Base-by-base conservation (phyloP, 2,113 vertebrate genomes). In the Tetraodon nigroviridis region DNA sequence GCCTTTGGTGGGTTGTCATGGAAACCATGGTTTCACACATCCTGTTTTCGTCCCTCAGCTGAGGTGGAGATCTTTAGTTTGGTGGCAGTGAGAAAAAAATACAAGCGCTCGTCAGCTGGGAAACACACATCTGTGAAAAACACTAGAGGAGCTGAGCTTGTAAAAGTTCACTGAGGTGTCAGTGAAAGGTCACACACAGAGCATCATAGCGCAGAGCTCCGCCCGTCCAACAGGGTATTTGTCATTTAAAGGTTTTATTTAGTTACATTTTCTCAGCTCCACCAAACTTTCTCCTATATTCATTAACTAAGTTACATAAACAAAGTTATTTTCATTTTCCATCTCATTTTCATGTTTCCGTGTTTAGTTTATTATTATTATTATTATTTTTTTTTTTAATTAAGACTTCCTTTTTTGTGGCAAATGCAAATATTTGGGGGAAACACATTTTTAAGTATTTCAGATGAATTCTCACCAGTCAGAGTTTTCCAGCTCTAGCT, bases 21-120 rank as follows among this genome's bases (percentile, higher is more conserved):
- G 64, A 76, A 81, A 46, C 10, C 37, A 20, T 18, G 17, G 24
- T 6, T 49, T 10, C 44, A 17, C 15, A 46, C n/a, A 17, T 37
- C 32, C 44, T 46, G 19, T 51, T 51, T 21, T 5, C 12, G 20
- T 47, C 3, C 2, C 18, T 37, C 22, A 41, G 2, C 4, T 32
- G 18, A n/a, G 32, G 32, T 37, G 32, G 32, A 37, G 10, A 37
- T 37, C 32, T 37, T 37, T 37, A 2, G 7, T 37, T 37, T 37
- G 8, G 32, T 37, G 32, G 10, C 24, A 27, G 24, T 27, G 24
- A 27, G 32, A 10, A 12, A 29, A 29, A 29, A 37, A 8, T 2
- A 37, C 8, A 2, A 37, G 32, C 32, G 3, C 32, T 37, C n/a
- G n/a, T n/a, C 32, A 37, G 32, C 7, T 37, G 32, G 12, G 29